Evolutionary conservation across 2,797 vertebrate genomes (phyloP), one percentile per base, ranked within the genome.

Genomic region (Corythornis leucogaster): DNA sequence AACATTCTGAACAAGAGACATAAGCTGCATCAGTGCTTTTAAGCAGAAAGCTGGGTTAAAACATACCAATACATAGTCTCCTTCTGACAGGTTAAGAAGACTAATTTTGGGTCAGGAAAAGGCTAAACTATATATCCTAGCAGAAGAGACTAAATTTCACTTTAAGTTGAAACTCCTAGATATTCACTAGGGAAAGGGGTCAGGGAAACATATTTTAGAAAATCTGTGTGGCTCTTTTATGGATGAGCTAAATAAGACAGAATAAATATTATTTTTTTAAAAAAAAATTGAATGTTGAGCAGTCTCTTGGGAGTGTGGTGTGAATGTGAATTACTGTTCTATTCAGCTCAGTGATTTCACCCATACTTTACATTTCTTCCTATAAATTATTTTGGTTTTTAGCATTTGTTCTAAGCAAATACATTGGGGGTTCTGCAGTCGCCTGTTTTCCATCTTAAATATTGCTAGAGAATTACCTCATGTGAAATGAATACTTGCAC

Each of bases 61-160:
- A 68, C 1, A 0, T 7, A 71, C 6, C 75, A 46, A 88, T 77
- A 57, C 18, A 54, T 28, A 75, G 50, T 26, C 50, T 70, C 5
- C 24, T 69, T 30, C 50, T 82, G 91, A 75, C 28, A 87, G 40
- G 18, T 48, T 85, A 62, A 59, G 35, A 64, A 0, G 1, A 88
- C 54, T 80, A 18, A 82, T 80, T 96, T 33, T 28, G 66, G 69
- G 75, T 92, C 86, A 90, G 46, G 43, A 87, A 88, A 85, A 80
- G 64, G 66, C 71, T 59, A 83, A 84, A 17, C 15, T 79, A 71
- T 40, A 64, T 51, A 78, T 88, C 62, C 54, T 18, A 51, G 20
- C 11, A 70, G 71, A 92, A 84, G 6, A 55, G 50, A 77, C 7
- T 30, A 55, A 89, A 85, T 87, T 68, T 82, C 51, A 64, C 3